phyloP scores from a whole-genome alignment of 2,888 invertebrate genomes.

The Cephonodes hylas region DNA sequence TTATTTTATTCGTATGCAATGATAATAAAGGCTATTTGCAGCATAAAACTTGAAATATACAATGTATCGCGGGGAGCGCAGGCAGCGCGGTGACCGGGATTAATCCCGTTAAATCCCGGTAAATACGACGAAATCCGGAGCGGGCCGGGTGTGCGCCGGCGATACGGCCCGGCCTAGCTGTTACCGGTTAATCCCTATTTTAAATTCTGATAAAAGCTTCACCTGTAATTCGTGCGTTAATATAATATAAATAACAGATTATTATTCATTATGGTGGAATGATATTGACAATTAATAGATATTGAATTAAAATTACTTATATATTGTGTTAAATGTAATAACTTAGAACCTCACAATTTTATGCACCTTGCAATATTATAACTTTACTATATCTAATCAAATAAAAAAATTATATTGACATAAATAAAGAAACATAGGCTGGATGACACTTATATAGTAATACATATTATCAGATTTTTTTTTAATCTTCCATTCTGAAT shows the following conservation, averaged over 20 bases:
- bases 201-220: conserved; percentile 75
- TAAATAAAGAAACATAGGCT: no score
- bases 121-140: conserved; percentile 48
- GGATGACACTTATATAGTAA: no score
- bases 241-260: neutral
- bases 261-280: neutral
- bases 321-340: neutral
- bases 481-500: no score
- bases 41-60: conserved; percentile 71
- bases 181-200: conserved; percentile 76
- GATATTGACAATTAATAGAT: neutral
- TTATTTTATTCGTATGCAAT: conserved; percentile 23
- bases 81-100: conserved; percentile 52
- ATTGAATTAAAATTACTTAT: neutral
- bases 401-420: no score
- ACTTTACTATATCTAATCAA: no score
- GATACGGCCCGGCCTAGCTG: conserved; percentile 63
- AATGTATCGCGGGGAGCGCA: conserved; percentile 70
- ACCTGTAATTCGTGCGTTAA: conserved; percentile 53
- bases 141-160: conserved; percentile 50
- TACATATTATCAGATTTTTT: no score
- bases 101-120: conserved; percentile 65
- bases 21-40: conserved; percentile 58
- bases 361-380: no score
- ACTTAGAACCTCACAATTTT: no score